Evolutionary conservation across 2,797 vertebrate genomes (phyloP).

Genomic region (Girardinus metallicus): DNA sequence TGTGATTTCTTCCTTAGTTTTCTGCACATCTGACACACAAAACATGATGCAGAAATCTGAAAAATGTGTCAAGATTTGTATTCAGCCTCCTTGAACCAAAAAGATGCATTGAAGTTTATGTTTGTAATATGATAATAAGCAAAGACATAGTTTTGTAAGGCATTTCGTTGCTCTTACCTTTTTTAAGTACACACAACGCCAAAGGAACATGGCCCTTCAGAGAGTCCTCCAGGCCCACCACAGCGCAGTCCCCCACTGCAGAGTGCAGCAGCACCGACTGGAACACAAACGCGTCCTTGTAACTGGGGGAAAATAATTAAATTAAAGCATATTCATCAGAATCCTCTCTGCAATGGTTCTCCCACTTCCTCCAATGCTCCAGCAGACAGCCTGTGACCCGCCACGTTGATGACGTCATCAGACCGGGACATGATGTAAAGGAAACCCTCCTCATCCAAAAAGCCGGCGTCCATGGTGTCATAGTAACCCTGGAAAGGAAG

Average conservation of each 20-base stretch:
- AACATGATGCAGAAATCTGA: not conserved
- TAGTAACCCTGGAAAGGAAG: slow-evolving; percentile 86
- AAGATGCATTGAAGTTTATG: no score
- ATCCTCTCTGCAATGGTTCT: no score
- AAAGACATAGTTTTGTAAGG: not conserved
- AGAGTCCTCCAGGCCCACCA: slow-evolving; percentile 90
- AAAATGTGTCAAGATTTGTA: not conserved
- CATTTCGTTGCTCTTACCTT: slow-evolving; percentile 78
- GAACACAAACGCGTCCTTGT: slow-evolving; percentile 14
- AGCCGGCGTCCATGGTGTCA: slow-evolving; percentile 96
- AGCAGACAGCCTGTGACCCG: slow-evolving; percentile 93
- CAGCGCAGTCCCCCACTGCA: slow-evolving; percentile 91
- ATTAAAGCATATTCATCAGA: no score
- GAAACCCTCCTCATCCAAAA: slow-evolving; percentile 89
- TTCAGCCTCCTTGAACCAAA: not conserved
- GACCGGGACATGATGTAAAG: slow-evolving; percentile 93
- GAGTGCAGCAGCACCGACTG: slow-evolving; percentile 89
- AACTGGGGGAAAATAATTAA: not conserved
- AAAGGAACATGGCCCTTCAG: slow-evolving; percentile 93
- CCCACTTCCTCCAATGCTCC: slow-evolving; percentile 93
- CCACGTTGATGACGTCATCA: slow-evolving; percentile 97
- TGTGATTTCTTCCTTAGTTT: slow-evolving; percentile 71
- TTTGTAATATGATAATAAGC: not conserved
- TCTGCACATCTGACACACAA: slow-evolving; percentile 77
- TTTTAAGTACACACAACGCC: slow-evolving; percentile 90